phyloP scores from a whole-genome alignment of 2,113 vertebrate genomes.

The Thalassarche chlororhynchos region DNA sequence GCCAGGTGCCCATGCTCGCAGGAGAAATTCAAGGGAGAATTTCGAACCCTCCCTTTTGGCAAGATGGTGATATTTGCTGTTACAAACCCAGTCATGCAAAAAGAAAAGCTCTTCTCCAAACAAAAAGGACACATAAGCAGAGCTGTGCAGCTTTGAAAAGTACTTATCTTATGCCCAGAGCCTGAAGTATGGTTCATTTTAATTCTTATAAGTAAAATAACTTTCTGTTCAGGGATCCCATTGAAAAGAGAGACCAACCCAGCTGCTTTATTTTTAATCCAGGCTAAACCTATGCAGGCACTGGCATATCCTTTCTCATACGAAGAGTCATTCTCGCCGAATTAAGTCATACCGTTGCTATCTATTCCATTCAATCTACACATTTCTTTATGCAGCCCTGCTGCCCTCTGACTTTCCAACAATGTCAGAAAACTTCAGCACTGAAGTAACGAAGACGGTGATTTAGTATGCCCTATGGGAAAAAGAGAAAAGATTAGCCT shows the following conservation, averaged over 20 bases:
- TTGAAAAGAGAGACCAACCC: background rate
- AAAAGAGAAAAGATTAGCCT: background rate
- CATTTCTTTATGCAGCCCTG: background rate
- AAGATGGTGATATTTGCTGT: background rate
- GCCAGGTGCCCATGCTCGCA: fast-evolving
- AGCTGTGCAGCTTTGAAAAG: background rate
- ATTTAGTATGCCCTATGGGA: background rate
- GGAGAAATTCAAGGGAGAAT: background rate
- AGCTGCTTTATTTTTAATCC: background rate
- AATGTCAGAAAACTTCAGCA: background rate
- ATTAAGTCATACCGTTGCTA: background rate
- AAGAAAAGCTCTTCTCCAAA: background rate
- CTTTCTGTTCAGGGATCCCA: background rate
- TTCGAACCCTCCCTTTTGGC: background rate
- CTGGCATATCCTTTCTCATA: background rate
- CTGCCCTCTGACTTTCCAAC: background rate
- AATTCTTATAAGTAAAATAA: background rate
- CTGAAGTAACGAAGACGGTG: background rate
- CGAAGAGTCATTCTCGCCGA: background rate
- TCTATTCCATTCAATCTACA: background rate
- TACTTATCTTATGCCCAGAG: background rate
- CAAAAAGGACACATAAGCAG: background rate
- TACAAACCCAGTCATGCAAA: background rate
- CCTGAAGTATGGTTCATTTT: background rate
- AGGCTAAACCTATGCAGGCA: background rate